These are phyloP conservation scores for Myotis vivesi DNA, from an alignment of 2,797 vertebrate genomes.

Conservation along the genomic window DNA sequence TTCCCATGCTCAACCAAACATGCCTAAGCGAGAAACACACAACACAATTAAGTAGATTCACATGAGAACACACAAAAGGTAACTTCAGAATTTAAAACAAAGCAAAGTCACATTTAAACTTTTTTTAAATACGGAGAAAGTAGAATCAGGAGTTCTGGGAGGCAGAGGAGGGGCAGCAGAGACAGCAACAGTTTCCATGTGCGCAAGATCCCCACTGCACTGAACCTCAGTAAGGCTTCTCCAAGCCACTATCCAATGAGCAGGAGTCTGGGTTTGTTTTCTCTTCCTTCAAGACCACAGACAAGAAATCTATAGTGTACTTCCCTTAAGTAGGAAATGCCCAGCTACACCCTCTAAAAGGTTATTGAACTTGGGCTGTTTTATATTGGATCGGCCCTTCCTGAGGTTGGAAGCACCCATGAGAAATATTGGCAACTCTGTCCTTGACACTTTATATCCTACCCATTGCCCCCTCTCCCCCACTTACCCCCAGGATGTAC, in stretches of 20 bases:
- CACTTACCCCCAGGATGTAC: not conserved
- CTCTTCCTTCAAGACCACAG: not conserved
- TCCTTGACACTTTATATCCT: not conserved
- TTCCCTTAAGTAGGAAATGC: not conserved
- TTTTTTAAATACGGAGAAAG: not conserved
- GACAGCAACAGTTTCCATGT: not conserved
- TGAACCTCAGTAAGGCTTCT: not conserved
- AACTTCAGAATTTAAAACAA: slow-evolving; percentile 1
- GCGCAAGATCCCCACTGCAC: not conserved
- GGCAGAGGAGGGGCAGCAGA: not conserved
- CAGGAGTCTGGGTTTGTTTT: not conserved
- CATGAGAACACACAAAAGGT: not conserved
- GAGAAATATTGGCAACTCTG: not conserved
- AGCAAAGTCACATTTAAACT: not conserved
- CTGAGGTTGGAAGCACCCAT: not conserved
- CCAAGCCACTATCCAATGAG: not conserved
- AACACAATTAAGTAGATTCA: not conserved
- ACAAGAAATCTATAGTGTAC: not conserved
- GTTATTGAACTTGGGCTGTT: not conserved
- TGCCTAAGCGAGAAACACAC: slow-evolving; percentile 4
- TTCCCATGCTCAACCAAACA: not conserved
- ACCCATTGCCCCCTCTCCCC: not conserved
- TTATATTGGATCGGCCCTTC: not conserved
- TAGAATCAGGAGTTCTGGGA: not conserved
- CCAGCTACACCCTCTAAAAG: not conserved